Evolutionary conservation across 2,888 invertebrate species (phyloP).

Genomic region (Parelbella ahira): DNA sequence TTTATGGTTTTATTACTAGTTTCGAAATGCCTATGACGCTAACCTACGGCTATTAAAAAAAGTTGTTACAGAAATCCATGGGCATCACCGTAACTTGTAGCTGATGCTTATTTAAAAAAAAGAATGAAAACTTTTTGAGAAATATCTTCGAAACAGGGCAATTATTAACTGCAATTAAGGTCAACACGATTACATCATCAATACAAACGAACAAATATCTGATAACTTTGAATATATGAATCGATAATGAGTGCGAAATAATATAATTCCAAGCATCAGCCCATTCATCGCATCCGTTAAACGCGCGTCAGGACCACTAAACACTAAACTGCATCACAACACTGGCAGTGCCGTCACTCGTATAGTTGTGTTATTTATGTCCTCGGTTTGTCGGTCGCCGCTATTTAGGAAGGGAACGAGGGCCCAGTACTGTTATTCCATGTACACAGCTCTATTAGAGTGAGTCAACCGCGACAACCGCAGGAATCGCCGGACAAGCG

Average conservation of each 20-base stretch:
- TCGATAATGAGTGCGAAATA: conserved; percentile 3
- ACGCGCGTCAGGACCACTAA: conserved; percentile 20
- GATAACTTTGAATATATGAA: too few species aligned
- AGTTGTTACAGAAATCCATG: too few species aligned
- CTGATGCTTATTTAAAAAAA: too few species aligned
- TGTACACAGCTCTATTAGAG: conserved; percentile 17
- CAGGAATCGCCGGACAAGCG: conserved; percentile 14
- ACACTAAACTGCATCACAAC: conserved; percentile 19
- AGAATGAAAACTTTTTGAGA: too few species aligned
- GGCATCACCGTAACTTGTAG: too few species aligned
- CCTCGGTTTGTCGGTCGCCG: conserved; percentile 34
- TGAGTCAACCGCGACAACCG: conserved; percentile 17
- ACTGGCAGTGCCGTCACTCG: conserved; percentile 17
- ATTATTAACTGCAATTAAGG: not conserved
- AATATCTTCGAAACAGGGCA: too few species aligned
- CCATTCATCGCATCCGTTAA: conserved; percentile 15
- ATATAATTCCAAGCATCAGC: conserved; percentile 7
- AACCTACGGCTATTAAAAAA: too few species aligned
- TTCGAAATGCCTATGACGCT: too few species aligned
- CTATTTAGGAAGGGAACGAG: conserved; percentile 38
- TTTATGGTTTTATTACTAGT: too few species aligned
- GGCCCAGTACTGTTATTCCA: conserved; percentile 16
- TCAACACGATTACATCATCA: not conserved
- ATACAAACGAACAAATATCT: not conserved
- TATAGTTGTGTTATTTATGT: conserved; percentile 71